These are phyloP conservation scores for Lepidochrysops patricia DNA, from an alignment of 2,888 invertebrate genomes.

Conservation along the genomic window DNA sequence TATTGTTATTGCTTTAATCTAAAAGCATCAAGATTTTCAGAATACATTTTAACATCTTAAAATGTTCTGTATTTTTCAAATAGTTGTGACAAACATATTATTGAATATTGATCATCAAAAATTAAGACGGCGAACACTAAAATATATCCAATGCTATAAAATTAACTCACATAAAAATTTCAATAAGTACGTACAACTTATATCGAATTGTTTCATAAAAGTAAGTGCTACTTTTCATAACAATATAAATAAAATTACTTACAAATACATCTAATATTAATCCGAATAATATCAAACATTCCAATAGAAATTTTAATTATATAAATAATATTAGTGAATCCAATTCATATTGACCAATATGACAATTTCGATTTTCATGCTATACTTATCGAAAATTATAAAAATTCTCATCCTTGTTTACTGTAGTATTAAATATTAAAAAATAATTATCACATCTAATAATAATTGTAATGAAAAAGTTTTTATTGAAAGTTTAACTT, in stretches of 20 bases:
- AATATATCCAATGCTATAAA: neutral
- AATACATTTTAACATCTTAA: neutral
- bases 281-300: slow-evolving; percentile 52
- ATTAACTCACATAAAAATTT: slow-evolving; percentile 28
- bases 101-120: no score
- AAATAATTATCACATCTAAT: slow-evolving; percentile 44
- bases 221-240: slow-evolving; percentile 40
- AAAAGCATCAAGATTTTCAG: neutral
- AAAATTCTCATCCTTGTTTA: neutral
- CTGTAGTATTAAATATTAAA: slow-evolving; percentile 38
- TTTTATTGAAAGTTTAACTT: slow-evolving; percentile 51
- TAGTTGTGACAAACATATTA: neutral
- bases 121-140: neutral
- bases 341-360: slow-evolving; percentile 45
- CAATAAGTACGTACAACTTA: slow-evolving; percentile 51
- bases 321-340: slow-evolving; percentile 34
- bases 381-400: slow-evolving; percentile 9
- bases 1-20: neutral
- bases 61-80: neutral
- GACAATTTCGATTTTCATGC: slow-evolving; percentile 35
- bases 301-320: slow-evolving; percentile 52
- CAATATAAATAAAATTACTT: slow-evolving; percentile 53
- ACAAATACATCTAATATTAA: slow-evolving; percentile 44
- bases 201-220: slow-evolving; percentile 32
- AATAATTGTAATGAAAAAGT: slow-evolving; percentile 50